Evolutionary conservation across 1,140 invertebrate species (phyloP).

Genomic region (Galendromus occidentalis): DNA sequence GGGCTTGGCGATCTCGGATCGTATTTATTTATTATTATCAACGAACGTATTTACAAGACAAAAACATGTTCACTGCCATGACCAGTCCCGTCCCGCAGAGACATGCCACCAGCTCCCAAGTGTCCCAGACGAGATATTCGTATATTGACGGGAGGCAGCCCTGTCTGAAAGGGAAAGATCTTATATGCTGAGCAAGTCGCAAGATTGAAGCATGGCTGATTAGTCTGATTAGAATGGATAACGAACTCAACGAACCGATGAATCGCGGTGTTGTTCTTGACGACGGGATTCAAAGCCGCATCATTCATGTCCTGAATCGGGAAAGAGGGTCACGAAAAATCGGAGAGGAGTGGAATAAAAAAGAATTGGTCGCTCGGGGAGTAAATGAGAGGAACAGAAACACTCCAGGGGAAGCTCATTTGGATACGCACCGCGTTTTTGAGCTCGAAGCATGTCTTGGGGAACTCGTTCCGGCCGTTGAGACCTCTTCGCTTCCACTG

Average conservation of each 20-base stretch:
- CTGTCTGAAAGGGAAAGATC: background rate
- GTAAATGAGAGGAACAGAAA: too few species aligned
- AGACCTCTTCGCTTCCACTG: background rate
- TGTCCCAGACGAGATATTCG: background rate
- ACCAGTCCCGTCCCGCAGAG: background rate
- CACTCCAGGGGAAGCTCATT: too few species aligned
- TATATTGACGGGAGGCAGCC: background rate
- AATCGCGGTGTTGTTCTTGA: background rate
- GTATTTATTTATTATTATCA: background rate
- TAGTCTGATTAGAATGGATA: too few species aligned
- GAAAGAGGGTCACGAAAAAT: too few species aligned
- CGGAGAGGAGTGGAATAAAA: too few species aligned
- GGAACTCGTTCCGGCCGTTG: background rate
- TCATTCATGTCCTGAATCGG: background rate
- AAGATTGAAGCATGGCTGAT: too few species aligned
- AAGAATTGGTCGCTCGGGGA: too few species aligned
- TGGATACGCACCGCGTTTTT: background rate
- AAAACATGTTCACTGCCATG: background rate
- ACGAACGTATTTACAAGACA: constrained; percentile 8
- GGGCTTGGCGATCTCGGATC: background rate
- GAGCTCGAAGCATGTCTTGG: constrained; percentile 1
- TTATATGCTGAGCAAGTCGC: too few species aligned
- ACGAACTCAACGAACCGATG: background rate
- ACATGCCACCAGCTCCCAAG: background rate
- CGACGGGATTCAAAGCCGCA: background rate